A percentile compares a stretch with the other conserved stretches of the same genome.
phyloP scores from a whole-genome alignment of 2,113 vertebrate genomes.

The Notothenia coriiceps region DNA sequence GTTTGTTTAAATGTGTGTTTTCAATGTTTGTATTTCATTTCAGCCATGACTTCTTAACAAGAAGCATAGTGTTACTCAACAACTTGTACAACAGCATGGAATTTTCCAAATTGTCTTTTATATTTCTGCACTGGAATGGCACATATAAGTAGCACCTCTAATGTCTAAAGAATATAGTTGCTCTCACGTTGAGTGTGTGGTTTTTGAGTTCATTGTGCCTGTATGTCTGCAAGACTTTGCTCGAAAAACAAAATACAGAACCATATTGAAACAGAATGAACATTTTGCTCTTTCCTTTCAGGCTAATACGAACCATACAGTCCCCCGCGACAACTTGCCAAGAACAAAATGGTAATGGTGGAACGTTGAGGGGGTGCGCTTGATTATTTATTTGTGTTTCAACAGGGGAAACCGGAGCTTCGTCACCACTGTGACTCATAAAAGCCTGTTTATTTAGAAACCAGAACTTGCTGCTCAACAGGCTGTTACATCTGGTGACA shows the following conservation, averaged over 20 bases:
- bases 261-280: conserved; percentile 64
- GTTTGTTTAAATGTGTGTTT: background rate
- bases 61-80: background rate
- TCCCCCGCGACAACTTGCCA: conserved; percentile 51
- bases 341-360: conserved; percentile 68
- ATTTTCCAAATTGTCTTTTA: background rate
- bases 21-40: background rate
- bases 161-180: background rate
- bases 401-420: conserved; percentile 78
- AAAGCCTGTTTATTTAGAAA: conserved; percentile 85
- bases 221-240: conserved; percentile 9
- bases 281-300: conserved; percentile 67
- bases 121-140: conserved; percentile 9
- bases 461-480: conserved; percentile 80
- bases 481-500: conserved; percentile 80
- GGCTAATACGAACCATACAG: conserved; percentile 79
- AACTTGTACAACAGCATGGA: background rate
- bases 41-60: background rate
- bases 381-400: conserved; percentile 86
- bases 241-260: conserved; percentile 19
- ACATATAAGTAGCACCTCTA: background rate
- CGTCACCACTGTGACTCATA: conserved; percentile 82
- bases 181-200: background rate
- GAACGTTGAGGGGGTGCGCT: conserved; percentile 67
- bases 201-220: conserved; percentile 25